These are phyloP conservation scores for Choloepus didactylus DNA, from an alignment of 2,797 vertebrate species.

Conservation along the genomic window DNA sequence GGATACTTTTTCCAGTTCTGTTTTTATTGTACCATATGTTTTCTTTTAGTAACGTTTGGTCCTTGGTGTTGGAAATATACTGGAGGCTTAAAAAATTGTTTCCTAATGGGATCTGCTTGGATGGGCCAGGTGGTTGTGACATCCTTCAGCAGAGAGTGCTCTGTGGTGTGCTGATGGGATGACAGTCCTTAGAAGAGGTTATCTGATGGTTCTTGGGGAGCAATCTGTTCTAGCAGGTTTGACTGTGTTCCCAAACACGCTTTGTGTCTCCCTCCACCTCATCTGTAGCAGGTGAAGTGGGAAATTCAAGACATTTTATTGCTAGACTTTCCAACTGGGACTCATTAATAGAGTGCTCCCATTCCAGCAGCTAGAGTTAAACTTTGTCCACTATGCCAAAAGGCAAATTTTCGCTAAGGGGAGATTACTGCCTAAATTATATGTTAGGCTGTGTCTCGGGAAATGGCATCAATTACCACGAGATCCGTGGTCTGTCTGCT, in stretches of 20 bases:
- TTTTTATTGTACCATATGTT: not conserved
- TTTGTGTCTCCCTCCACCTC: fast-evolving
- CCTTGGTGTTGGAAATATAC: not conserved
- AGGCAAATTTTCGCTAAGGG: not conserved
- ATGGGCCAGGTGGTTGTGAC: no score
- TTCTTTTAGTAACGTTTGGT: not conserved
- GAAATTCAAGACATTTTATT: no score
- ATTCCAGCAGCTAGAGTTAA: slow-evolving; percentile 1
- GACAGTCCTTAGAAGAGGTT: fast-evolving
- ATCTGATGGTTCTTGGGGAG: fast-evolving
- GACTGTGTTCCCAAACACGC: not conserved
- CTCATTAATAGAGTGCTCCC: not conserved
- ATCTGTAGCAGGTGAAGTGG: not conserved
- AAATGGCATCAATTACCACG: not conserved
- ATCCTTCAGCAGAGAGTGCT: no score
- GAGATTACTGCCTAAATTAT: not conserved
- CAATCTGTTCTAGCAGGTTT: not conserved
- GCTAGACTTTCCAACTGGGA: not conserved
- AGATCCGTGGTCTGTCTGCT: fast-evolving
- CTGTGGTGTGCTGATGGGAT: no score
- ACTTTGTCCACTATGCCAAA: not conserved
- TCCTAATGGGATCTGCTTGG: no score
- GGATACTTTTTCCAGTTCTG: not conserved
- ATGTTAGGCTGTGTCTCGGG: not conserved
- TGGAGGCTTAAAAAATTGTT: fast-evolving